Conservation (phyloP, 1,140 invertebrate species). For the Caenorhabditis tropicalis region DNA sequence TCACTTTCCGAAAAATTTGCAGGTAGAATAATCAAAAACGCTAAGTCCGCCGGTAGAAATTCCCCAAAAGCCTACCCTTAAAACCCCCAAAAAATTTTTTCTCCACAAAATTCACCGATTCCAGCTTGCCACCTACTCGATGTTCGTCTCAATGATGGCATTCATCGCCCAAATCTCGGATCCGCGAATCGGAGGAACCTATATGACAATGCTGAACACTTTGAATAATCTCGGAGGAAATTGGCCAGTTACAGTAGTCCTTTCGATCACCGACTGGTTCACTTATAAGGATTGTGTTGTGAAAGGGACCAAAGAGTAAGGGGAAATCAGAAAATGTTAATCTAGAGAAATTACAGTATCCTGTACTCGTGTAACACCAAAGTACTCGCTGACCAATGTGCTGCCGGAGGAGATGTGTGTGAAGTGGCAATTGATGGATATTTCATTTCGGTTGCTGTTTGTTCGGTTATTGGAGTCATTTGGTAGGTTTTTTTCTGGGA, state of each 20-base stretch:
- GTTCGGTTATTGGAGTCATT: conserved; percentile 54
- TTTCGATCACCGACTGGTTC: conserved; percentile 85
- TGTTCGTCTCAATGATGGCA: conserved; percentile 84
- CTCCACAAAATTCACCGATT: too few species aligned
- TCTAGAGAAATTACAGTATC: conserved; percentile 53
- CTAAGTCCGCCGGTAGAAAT: too few species aligned
- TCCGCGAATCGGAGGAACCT: conserved; percentile 92
- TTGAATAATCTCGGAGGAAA: conserved; percentile 93
- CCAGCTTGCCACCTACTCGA: conserved; percentile 79
- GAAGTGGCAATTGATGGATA: conserved; percentile 59
- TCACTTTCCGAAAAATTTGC: too few species aligned
- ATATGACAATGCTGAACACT: conserved; percentile 98
- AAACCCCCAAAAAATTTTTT: neutral
- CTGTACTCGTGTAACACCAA: conserved; percentile 66
- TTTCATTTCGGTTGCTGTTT: conserved; percentile 56
- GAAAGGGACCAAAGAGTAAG: conserved; percentile 61
- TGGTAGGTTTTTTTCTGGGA: conserved; percentile 43
- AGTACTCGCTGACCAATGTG: conserved; percentile 56
- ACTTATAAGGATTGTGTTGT: conserved; percentile 70
- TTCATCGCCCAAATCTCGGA: conserved; percentile 88
- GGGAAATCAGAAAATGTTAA: neutral
- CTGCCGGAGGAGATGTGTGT: conserved; percentile 54
- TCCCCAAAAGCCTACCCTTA: too few species aligned
- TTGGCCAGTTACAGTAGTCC: conserved; percentile 89
- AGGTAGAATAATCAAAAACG: too few species aligned